Percentiles rank a stretch among this genome's conserved stretches.
These are phyloP conservation scores for Alosa alosa DNA, from an alignment of 2,113 vertebrate species.

Conservation along the genomic window DNA sequence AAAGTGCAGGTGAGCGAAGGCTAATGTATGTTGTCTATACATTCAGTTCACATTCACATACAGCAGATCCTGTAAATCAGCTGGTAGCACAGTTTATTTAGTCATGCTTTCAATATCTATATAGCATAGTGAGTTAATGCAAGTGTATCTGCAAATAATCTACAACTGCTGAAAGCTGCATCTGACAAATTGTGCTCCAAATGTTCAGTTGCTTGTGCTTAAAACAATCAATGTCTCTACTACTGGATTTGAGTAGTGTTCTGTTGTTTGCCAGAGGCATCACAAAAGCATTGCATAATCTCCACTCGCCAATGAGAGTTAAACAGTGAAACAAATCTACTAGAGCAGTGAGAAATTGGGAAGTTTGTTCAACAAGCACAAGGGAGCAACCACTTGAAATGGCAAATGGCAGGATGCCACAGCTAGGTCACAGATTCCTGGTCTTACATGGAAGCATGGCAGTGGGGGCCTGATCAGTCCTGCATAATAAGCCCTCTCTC, in stretches of 20 bases:
- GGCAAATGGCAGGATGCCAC: background rate
- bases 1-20: too few relatives aligned
- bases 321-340: too few relatives aligned
- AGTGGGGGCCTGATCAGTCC: slow-evolving; percentile 33
- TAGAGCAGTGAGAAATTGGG: background rate
- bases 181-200: background rate
- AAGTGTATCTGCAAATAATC: too few relatives aligned
- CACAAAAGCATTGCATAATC: background rate
- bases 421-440: background rate
- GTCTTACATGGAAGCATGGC: background rate
- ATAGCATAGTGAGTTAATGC: too few relatives aligned
- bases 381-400: background rate
- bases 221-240: background rate
- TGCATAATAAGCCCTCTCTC: slow-evolving; percentile 59
- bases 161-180: background rate
- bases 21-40: background rate
- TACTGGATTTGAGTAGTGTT: background rate
- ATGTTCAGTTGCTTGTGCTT: background rate
- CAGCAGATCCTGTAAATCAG: background rate
- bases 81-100: too few relatives aligned
- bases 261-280: background rate
- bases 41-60: background rate
- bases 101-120: too few relatives aligned
- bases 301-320: too few relatives aligned
- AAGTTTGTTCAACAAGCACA: background rate